phyloP scores from a whole-genome alignment of 1,140 invertebrate genomes.

The Temnothorax curvispinosus region DNA sequence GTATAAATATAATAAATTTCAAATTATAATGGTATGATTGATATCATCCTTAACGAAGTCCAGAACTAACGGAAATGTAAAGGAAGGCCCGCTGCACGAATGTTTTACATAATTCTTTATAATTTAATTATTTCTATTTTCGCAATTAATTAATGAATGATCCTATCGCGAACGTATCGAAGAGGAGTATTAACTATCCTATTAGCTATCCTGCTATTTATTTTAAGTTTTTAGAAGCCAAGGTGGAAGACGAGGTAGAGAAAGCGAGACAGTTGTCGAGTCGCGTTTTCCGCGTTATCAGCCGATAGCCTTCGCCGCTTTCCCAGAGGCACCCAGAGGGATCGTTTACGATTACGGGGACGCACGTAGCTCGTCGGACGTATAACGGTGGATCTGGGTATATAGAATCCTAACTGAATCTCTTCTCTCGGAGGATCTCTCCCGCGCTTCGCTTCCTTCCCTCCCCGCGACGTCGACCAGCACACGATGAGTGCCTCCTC shows the following conservation, averaged over 20 bases:
- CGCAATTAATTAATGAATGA: neutral
- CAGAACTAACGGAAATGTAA: neutral
- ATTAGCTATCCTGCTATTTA: neutral
- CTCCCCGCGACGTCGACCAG: constrained; percentile 15
- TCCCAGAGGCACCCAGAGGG: constrained; percentile 64
- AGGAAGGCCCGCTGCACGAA: neutral
- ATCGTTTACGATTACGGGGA: constrained; percentile 79
- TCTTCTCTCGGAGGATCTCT: constrained; percentile 77
- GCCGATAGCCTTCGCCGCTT: constrained; percentile 23
- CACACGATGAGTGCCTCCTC: constrained; percentile 39
- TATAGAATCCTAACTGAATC: constrained; percentile 84
- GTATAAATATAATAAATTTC: neutral
- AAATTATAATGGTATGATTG: neutral
- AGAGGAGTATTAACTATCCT: neutral
- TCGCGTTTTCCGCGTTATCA: constrained; percentile 54
- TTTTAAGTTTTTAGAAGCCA: neutral
- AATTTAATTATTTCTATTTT: neutral
- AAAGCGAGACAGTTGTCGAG: constrained; percentile 33
- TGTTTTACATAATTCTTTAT: neutral
- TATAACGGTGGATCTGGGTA: constrained; percentile 75
- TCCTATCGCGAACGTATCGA: neutral
- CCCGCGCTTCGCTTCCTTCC: constrained; percentile 47
- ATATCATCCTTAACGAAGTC: too few relatives aligned
- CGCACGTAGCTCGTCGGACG: constrained; percentile 79
- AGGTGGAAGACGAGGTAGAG: neutral